phyloP scores from a whole-genome alignment of 2,113 vertebrate species.

The Corapipo altera region DNA sequence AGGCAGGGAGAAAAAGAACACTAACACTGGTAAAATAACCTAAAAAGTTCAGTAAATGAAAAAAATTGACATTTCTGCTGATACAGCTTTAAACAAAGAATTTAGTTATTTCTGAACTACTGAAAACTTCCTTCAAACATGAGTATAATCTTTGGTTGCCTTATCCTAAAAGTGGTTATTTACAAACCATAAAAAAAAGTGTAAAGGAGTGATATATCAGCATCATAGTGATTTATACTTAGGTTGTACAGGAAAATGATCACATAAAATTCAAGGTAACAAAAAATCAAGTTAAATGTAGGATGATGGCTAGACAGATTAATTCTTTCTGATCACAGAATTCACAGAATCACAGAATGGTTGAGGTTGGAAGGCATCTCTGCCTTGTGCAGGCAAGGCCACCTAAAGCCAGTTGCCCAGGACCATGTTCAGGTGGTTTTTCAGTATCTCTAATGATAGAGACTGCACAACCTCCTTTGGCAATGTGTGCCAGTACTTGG shows the following conservation, averaged over 20 bases:
- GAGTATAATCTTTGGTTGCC: background rate
- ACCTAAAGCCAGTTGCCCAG: background rate
- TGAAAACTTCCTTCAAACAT: background rate
- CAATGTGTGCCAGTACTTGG: background rate
- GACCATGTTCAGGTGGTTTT: accelerated
- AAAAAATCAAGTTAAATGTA: background rate
- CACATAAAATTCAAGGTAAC: background rate
- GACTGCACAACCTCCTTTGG: background rate
- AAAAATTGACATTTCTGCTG: background rate
- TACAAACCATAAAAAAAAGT: background rate
- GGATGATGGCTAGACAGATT: background rate
- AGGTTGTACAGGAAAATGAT: background rate
- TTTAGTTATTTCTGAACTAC: background rate
- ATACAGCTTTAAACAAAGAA: background rate
- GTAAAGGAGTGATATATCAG: background rate
- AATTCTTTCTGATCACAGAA: background rate
- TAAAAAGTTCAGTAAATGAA: background rate
- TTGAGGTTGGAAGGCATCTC: background rate
- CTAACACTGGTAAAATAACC: slow-evolving; percentile 1
- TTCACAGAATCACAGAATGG: background rate
- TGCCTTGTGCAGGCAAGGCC: background rate
- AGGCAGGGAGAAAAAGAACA: slow-evolving; percentile 17
- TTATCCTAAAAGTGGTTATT: background rate
- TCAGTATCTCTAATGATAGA: background rate
- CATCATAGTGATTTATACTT: background rate